Percentiles rank a stretch among this genome's conserved stretches.
Conservation (phyloP, 1,140 invertebrate genomes). For the Drosophila kohkoa region DNA sequence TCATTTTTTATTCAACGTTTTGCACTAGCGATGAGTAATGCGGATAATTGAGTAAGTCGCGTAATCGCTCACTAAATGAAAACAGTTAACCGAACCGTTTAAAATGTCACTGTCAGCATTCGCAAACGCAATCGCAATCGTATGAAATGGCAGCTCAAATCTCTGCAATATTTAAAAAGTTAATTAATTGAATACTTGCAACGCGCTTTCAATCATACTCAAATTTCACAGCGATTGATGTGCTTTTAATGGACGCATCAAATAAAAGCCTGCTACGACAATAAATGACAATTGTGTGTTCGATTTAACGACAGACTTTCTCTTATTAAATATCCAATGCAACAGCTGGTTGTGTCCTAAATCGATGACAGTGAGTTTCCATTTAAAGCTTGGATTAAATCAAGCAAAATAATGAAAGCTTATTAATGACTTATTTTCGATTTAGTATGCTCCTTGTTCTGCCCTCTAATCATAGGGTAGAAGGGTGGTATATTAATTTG, state of each 20-base stretch:
- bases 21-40: neutral
- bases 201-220: neutral
- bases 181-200: constrained; percentile 26
- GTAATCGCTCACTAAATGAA: constrained; percentile 39
- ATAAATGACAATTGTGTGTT: neutral
- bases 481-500: no score
- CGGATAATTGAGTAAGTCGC: constrained; percentile 29
- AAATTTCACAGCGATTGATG: constrained; percentile 9
- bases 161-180: constrained; percentile 18
- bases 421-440: no score
- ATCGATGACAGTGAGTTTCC: neutral
- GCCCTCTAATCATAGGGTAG: no score
- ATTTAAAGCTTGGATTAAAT: neutral
- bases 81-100: constrained; percentile 28
- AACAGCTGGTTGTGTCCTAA: neutral
- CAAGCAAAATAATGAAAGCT: no score
- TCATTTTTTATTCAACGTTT: constrained; percentile 33
- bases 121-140: neutral
- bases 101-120: constrained; percentile 22
- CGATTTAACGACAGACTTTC: neutral
- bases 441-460: no score
- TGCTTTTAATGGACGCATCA: constrained; percentile 10
- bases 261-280: neutral
- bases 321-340: neutral
- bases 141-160: constrained; percentile 10